These are phyloP conservation scores for Hormaphis cornu DNA, from an alignment of 1,140 invertebrate species.

Conservation along the genomic window DNA sequence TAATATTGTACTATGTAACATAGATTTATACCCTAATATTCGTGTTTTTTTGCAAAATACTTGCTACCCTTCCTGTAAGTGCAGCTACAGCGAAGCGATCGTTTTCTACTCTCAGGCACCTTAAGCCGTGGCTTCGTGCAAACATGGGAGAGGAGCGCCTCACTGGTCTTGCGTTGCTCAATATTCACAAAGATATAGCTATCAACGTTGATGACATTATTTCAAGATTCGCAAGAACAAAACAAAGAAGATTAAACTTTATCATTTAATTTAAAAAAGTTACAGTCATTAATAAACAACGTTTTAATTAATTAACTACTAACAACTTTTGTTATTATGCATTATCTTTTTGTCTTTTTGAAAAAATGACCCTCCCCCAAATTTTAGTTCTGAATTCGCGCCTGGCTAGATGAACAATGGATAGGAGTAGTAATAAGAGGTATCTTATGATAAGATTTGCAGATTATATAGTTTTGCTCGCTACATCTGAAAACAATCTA, in stretches of 20 bases:
- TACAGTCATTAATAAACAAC: no score
- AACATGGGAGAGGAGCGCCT: neutral
- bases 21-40: neutral
- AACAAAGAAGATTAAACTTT: no score
- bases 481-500: neutral
- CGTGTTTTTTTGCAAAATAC: neutral
- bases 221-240: no score
- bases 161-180: neutral
- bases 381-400: no score
- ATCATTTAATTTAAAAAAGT: no score
- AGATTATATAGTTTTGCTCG: neutral
- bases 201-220: no score
- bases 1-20: neutral
- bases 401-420: no score
- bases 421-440: neutral
- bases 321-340: no score
- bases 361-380: no score
- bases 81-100: neutral
- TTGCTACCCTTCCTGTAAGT: neutral
- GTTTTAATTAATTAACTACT: no score
- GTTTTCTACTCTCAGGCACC: neutral
- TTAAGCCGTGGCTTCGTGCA: neutral
- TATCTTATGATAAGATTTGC: slow-evolving; percentile 5
- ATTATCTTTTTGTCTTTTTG: no score
- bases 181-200: no score